Base-by-base conservation (phyloP, 2,113 vertebrate genomes). In the Cottus gobio region DNA sequence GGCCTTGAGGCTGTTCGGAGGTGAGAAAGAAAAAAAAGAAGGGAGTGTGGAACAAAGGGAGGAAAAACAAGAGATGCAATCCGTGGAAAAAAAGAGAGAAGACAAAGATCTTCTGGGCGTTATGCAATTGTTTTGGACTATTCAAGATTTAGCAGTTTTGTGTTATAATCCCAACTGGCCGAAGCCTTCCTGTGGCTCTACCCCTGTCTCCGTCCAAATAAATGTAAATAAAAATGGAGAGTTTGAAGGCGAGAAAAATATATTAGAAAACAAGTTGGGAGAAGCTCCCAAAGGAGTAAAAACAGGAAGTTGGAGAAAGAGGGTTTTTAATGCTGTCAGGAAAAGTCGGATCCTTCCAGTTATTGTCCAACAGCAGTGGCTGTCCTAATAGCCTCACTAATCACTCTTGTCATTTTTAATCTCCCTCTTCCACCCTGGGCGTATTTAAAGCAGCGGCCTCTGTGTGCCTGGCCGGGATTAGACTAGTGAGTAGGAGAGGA, bases 341-440 rank as follows among this genome's bases (percentile, higher is more conserved):
- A 85, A 30, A 80, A 64, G 52, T 79, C 74, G 48, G 70, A 73
- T 84, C 76, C 22, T 79, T 48, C 62, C 72, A 37, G 71, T 63
- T 78, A 71, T 83, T 84, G 85, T 91, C 83, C 85, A 77, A 67
- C 80, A 85, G 84, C 77, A 36, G 80, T 77, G 67, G 61, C 83
- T 79, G 74, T 79, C 87, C 87, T 90, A 89, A 90, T 89, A 91
- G 87, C 79, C 79, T 88, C 82, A 56, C 93, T 93, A 93, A 93
- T 93, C 91, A 88, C 87, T 91, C 82, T 73, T 92, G 93, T 92
- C 90, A 82, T 92, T 92, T 93, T 92, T 93, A 93, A 93, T 93
- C 91, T 90, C 72, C 82, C 87, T 89, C 87, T 65, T 90, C 86
- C 86, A 85, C 85, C 80, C 80, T 11, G 71, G 58, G 82, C 67